Evolutionary conservation across 1,140 invertebrate species (phyloP).

Genomic region (Tribolium madens): DNA sequence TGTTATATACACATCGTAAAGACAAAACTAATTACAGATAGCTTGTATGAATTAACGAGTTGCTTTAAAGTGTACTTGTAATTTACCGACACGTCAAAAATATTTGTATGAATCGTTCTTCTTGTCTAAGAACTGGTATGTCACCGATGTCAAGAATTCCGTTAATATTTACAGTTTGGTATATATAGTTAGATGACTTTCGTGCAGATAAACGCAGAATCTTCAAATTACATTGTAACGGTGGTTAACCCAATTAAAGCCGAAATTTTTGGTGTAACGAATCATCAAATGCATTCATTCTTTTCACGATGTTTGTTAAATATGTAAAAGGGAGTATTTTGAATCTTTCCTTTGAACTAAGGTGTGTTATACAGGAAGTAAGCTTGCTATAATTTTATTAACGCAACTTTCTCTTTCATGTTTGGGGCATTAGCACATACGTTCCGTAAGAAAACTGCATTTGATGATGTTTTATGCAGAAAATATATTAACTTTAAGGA

Average conservation of each 20-base stretch:
- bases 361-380: conserved; percentile 20
- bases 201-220: conserved; percentile 28
- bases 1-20: conserved; percentile 32
- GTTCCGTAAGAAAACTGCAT: conserved; percentile 27
- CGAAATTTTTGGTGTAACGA: not conserved
- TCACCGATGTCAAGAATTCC: conserved; percentile 18
- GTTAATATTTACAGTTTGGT: conserved; percentile 38
- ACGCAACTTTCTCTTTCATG: conserved; percentile 33
- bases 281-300: not conserved
- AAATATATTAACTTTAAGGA: conserved; percentile 15
- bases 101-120: conserved; percentile 20
- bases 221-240: conserved; percentile 5
- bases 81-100: conserved; percentile 11
- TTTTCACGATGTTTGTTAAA: too few relatives aligned
- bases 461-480: conserved; percentile 6
- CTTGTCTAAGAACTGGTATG: conserved; percentile 21
- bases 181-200: conserved; percentile 16
- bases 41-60: conserved; percentile 20
- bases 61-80: conserved; percentile 9
- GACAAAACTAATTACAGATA: not conserved
- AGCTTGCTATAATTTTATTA: conserved; percentile 37
- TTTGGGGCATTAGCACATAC: conserved; percentile 26
- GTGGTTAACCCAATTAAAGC: not conserved
- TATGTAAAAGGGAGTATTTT: too few relatives aligned
- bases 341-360: too few relatives aligned